phyloP scores from a whole-genome alignment of 1,140 invertebrate genomes.

The Hydropsyche tenuis region DNA sequence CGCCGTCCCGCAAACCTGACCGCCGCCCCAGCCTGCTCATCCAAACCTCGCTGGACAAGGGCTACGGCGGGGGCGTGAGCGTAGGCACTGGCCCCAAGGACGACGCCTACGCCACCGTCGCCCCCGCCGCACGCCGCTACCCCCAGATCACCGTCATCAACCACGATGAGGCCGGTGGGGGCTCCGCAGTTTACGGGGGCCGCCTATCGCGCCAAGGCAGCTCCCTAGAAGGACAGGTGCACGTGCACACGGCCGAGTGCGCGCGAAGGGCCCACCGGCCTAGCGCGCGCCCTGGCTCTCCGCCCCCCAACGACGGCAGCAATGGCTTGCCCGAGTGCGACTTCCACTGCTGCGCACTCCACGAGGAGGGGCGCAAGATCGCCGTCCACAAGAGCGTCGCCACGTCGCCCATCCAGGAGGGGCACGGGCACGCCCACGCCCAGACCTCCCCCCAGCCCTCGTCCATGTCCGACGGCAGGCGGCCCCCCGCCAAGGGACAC shows the following conservation, averaged over 20 bases:
- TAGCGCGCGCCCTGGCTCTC: slow-evolving; percentile 63
- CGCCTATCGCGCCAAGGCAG: slow-evolving; percentile 72
- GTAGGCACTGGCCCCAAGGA: slow-evolving; percentile 62
- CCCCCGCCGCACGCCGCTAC: slow-evolving; percentile 59
- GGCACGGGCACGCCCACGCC: slow-evolving; percentile 62
- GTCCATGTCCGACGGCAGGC: slow-evolving; percentile 61
- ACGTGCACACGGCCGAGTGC: slow-evolving; percentile 85
- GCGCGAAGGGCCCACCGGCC: slow-evolving; percentile 75
- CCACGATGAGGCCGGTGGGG: slow-evolving; percentile 74
- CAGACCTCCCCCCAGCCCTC: slow-evolving; percentile 69
- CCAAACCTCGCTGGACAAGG: slow-evolving; percentile 78
- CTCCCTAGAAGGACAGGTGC: slow-evolving; percentile 76
- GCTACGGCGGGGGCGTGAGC: slow-evolving; percentile 52
- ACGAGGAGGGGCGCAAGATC: slow-evolving; percentile 89
- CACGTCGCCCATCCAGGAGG: slow-evolving; percentile 89
- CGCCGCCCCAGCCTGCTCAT: slow-evolving; percentile 74
- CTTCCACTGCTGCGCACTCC: slow-evolving; percentile 92
- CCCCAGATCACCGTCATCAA: slow-evolving; percentile 91
- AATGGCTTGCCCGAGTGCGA: slow-evolving; percentile 79
- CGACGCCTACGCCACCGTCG: slow-evolving; percentile 58
- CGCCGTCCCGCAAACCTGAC: slow-evolving; percentile 63
- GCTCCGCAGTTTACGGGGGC: slow-evolving; percentile 54
- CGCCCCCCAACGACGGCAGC: slow-evolving; percentile 64
- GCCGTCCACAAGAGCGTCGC: slow-evolving; percentile 90
- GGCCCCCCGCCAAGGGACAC: slow-evolving; percentile 68